phyloP scores from a whole-genome alignment of 1,140 invertebrate genomes.

The Drosophila pallidifrons region DNA sequence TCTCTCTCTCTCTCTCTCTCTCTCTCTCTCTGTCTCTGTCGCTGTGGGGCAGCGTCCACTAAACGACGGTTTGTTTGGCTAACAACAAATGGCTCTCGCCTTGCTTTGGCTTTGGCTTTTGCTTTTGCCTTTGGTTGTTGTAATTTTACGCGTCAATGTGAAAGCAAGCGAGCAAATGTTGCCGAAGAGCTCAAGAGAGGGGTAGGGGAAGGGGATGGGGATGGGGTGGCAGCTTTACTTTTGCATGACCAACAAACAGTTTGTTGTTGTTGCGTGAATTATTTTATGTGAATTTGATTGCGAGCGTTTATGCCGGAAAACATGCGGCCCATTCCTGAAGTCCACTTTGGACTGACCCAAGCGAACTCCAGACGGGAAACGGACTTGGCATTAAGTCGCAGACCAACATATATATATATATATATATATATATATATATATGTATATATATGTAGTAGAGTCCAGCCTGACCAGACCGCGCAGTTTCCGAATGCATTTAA shows the following conservation, averaged over 20 bases:
- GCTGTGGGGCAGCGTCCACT: slow-evolving; percentile 37
- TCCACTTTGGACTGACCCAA: background rate
- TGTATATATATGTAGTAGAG: background rate
- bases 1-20: slow-evolving; percentile 10
- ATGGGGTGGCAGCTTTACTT: slow-evolving; percentile 2
- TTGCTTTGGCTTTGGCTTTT: background rate
- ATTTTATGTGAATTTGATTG: slow-evolving; percentile 82
- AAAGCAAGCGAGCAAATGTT: slow-evolving; percentile 43
- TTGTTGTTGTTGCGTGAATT: slow-evolving; percentile 74
- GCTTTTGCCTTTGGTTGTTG: slow-evolving; percentile 20
- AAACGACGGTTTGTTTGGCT: slow-evolving; percentile 65
- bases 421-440: too few relatives aligned
- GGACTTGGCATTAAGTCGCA: slow-evolving; percentile 26
- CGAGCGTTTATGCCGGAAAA: slow-evolving; percentile 80
- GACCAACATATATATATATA: background rate
- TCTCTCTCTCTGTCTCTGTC: background rate
- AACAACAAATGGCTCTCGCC: slow-evolving; percentile 42
- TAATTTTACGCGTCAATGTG: slow-evolving; percentile 57
- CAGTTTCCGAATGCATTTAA: slow-evolving; percentile 57
- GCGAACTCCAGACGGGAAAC: slow-evolving; percentile 14
- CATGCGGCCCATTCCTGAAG: slow-evolving; percentile 43
- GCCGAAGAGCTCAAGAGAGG: background rate
- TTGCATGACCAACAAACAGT: slow-evolving; percentile 75
- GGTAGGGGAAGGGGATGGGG: background rate
- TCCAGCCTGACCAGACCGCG: slow-evolving; percentile 1